Evolutionary conservation across 2,797 vertebrate genomes (phyloP).

Genomic region (Tokudaia muenninki): DNA sequence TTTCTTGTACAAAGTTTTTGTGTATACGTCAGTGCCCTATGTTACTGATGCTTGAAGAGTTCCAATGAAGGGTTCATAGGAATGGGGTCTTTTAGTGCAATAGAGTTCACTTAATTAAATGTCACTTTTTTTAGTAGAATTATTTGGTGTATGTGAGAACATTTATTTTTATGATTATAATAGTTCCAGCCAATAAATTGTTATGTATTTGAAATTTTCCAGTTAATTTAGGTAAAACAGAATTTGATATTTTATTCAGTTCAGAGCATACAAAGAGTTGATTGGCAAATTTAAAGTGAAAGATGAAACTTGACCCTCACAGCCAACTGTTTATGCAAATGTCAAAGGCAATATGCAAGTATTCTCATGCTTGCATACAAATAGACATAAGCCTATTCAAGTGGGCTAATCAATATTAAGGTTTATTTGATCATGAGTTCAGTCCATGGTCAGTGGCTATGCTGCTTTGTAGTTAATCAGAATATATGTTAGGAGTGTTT

Average conservation of each 20-base stretch:
- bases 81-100: not conserved
- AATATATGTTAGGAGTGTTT: not conserved
- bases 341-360: not conserved
- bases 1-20: constrained; percentile 69
- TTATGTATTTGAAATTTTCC: not conserved
- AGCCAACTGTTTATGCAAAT: not conserved
- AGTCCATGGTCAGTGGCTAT: not conserved
- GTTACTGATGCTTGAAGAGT: constrained; percentile 25
- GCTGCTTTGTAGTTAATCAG: not conserved
- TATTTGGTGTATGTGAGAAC: not conserved
- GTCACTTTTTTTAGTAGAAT: constrained; percentile 11
- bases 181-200: not conserved
- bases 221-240: not conserved
- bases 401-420: not conserved
- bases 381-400: not conserved
- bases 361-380: not conserved
- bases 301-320: not conserved
- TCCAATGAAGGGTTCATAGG: not conserved
- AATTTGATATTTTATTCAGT: not conserved
- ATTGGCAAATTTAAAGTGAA: constrained; percentile 6
- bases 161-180: not conserved
- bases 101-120: constrained; percentile 17
- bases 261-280: not conserved
- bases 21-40: constrained; percentile 71
- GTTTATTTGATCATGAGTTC: not conserved